Evolutionary conservation across 1,140 invertebrate species (phyloP), one percentile per base, ranked within the genome.

Genomic region (Scaptodrosophila lebanonensis): DNA sequence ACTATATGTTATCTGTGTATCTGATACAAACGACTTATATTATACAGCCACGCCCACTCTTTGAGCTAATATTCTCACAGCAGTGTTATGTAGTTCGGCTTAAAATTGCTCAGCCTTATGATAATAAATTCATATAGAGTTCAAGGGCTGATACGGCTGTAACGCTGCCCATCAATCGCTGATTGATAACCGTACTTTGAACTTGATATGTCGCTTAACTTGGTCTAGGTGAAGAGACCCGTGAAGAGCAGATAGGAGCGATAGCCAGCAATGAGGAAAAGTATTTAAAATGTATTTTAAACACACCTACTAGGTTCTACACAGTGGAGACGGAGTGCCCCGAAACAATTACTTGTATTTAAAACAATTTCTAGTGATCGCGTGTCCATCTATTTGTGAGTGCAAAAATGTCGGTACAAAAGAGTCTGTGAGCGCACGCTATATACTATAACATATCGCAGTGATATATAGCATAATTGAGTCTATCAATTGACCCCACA

Each of bases 401-500:
- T 38, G 9, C 17, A 3, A 16, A 9, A 16, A 12, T 38, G 35
- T 38, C 2, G 2, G 11, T 38, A 13, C n/a, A n/a, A n/a, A n/a
- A n/a, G n/a, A n/a, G n/a, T 38, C 11, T 38, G 35, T 15, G 35
- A 12, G 13, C 9, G 9, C 17, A 13, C 32, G 22, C 22, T 50
- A 45, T 36, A 17, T 36, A 40, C n/a, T 32, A 30, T 0, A 27
- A 29, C 36, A 16, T n/a, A 35, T 44, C 6, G 5, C 22, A 30
- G 58, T 52, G 61, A 82, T 67, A 72, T 70, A 62, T 82, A 60
- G 65, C 61, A 75, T 82, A 82, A 82, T 82, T 82, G 75, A 82
- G 66, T 82, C 75, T 82, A 82, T 79, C 75, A 82, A 82, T 82
- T 82, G 75, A 82, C 75, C 75, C 76, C 75, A 40, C 57, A 68